Percentiles rank a stretch among this genome's conserved stretches.
Conservation (phyloP, 2,888 invertebrate species). For the Brachycybe producta region DNA sequence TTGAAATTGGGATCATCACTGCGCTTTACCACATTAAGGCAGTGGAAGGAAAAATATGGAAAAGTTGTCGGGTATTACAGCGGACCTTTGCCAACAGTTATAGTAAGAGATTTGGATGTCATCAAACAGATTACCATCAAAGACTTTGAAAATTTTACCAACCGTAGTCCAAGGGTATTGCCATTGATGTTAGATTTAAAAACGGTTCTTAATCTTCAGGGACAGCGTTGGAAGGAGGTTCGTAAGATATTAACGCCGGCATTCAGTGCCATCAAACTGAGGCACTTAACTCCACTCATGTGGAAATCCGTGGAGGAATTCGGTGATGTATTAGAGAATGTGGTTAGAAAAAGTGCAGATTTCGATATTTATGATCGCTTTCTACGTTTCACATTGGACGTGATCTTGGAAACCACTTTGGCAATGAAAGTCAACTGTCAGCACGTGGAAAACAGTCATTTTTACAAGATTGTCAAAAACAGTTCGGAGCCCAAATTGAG, state of each 20-base stretch:
- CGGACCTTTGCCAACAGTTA: slow-evolving; percentile 24
- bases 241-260: not conserved
- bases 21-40: slow-evolving; percentile 21
- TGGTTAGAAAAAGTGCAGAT: not conserved
- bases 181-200: not conserved
- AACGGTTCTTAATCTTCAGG: not conserved
- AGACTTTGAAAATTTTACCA: not conserved
- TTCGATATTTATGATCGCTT: too few relatives aligned
- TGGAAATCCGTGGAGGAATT: not conserved
- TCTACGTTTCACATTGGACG: too few relatives aligned
- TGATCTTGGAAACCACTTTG: too few relatives aligned
- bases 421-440: too few relatives aligned
- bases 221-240: not conserved
- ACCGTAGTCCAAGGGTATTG: not conserved
- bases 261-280: not conserved
- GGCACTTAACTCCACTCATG: not conserved
- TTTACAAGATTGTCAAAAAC: too few relatives aligned
- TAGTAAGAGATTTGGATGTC: slow-evolving; percentile 18
- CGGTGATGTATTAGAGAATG: not conserved
- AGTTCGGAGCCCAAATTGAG: too few relatives aligned
- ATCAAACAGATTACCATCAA: not conserved
- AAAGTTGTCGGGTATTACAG: slow-evolving; percentile 24
- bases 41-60: slow-evolving; percentile 25
- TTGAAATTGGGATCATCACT: slow-evolving; percentile 19
- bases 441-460: too few relatives aligned